Base-by-base conservation (phyloP, 2,797 vertebrate species). In the Gila robusta region DNA sequence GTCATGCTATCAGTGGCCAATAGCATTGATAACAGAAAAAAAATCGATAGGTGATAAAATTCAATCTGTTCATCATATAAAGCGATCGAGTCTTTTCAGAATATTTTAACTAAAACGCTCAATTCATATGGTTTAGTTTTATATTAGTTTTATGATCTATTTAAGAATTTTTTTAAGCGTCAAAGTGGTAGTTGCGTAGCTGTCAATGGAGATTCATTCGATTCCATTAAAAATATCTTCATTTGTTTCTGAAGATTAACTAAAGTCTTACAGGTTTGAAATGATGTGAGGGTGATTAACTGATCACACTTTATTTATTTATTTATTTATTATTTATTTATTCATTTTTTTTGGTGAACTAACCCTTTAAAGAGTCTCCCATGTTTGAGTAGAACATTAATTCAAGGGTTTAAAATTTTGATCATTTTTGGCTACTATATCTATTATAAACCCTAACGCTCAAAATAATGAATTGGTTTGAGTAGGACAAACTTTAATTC, bases 161-260 rank as follows among this genome's bases (percentile, higher is more conserved):
- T 2, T 59, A n/a, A 2, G 1, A 23, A 23, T 1, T n/a, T n/a
- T 10, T n/a, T 2, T n/a, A n/a, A n/a, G 56, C 4, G 0, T 12
- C 4, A n/a, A 26, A 59, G 23, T n/a, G 56, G 8, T 5, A 26
- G 10, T 26, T 59, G 54, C 8, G 21, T 10, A 10, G 54, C 54
- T n/a, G 6, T 21, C 7, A 56, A 56, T 56, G 21, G 21, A 23
- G 54, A 23, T 3, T 19, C 23, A 59, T 62, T 1, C 3, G 9
- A 59, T 59, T 54, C n/a, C 1, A 9, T 11, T 23, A 3, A 11
- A 59, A 59, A 59, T 59, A 4, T 10, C n/a, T 62, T 62, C 1
- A 62, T 62, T 62, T 62, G 23, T 12, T 41, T 12, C 1, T 3
- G 10, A 26, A 62, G 56, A 62, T 62, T 4, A 26, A 62, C 3